A percentile compares a stretch with the other conserved stretches of the same genome.
These are phyloP conservation scores for Agrilus biguttatus DNA, from an alignment of 2,888 invertebrate genomes.

Conservation along the genomic window DNA sequence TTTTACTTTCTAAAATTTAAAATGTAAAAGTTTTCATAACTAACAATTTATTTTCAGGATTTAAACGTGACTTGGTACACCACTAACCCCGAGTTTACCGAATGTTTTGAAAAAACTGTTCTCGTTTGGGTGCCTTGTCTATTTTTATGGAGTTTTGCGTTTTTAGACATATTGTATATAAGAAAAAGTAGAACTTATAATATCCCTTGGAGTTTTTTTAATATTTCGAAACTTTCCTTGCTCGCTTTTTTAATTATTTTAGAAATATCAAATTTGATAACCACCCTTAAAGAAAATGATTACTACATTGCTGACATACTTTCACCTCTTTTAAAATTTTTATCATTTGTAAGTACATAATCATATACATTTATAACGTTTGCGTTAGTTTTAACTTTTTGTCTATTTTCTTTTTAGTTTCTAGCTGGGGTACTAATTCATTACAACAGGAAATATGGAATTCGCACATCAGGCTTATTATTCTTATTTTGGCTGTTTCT, in stretches of 20 bases:
- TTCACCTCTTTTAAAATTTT: slow-evolving; percentile 55
- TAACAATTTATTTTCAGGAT: slow-evolving; percentile 42
- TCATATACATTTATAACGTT: too few species aligned
- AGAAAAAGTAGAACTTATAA: slow-evolving; percentile 52
- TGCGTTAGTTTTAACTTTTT: too few species aligned
- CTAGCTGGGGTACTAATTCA: too few species aligned
- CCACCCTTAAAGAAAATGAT: slow-evolving; percentile 29
- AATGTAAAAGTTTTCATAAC: too few species aligned
- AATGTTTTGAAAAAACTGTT: slow-evolving; percentile 75
- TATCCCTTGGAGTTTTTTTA: slow-evolving; percentile 55
- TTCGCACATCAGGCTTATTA: too few species aligned
- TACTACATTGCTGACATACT: slow-evolving; percentile 51
- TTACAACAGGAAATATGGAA: too few species aligned
- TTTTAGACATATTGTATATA: slow-evolving; percentile 55
- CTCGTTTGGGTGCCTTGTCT: slow-evolving; percentile 71
- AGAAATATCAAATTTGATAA: slow-evolving; percentile 46
- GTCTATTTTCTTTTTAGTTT: not conserved
- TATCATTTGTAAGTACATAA: slow-evolving; percentile 59
- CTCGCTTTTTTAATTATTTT: slow-evolving; percentile 45
- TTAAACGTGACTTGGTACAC: slow-evolving; percentile 58
- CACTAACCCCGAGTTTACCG: slow-evolving; percentile 56
- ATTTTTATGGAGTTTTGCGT: slow-evolving; percentile 56
- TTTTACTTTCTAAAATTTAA: too few species aligned
- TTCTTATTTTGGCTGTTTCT: too few species aligned
- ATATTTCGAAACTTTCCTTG: slow-evolving; percentile 47